These are phyloP conservation scores for Caenorhabditis doughertyi DNA, from an alignment of 2,888 invertebrate species.

Conservation along the genomic window DNA sequence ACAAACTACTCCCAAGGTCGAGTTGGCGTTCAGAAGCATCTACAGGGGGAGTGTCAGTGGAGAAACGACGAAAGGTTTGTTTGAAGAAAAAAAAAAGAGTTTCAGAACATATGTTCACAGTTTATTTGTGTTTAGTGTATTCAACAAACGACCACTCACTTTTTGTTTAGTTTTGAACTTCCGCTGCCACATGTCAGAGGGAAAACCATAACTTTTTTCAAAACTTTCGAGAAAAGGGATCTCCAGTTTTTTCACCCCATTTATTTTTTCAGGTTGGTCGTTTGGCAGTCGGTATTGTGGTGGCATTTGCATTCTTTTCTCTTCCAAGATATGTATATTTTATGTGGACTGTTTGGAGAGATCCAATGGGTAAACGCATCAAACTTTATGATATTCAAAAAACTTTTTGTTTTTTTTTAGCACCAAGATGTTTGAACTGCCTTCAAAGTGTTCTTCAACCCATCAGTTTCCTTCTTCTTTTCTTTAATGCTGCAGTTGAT, in stretches of 20 bases:
- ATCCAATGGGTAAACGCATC: slow-evolving; percentile 72
- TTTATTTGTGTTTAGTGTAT: slow-evolving; percentile 42
- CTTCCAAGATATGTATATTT: slow-evolving; percentile 90
- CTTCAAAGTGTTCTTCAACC: slow-evolving; percentile 84
- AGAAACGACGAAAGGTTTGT: slow-evolving; percentile 69
- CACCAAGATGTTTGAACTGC: slow-evolving; percentile 76
- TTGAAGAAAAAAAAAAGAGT: slow-evolving; percentile 27
- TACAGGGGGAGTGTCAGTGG: slow-evolving; percentile 68
- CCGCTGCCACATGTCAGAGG: slow-evolving; percentile 32
- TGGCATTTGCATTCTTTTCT: slow-evolving; percentile 93
- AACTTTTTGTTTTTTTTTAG: slow-evolving; percentile 62
- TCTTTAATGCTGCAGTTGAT: slow-evolving; percentile 93
- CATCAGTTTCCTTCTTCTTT: slow-evolving; percentile 91
- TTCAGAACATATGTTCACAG: slow-evolving; percentile 59
- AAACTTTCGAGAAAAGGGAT: background rate
- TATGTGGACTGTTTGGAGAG: slow-evolving; percentile 80
- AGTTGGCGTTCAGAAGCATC: slow-evolving; percentile 70
- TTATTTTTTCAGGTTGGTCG: slow-evolving; percentile 88
- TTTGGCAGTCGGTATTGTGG: slow-evolving; percentile 92
- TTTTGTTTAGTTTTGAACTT: slow-evolving; percentile 42
- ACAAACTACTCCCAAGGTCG: slow-evolving; percentile 67
- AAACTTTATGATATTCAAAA: background rate
- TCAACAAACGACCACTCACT: slow-evolving; percentile 22
- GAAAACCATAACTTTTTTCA: background rate
- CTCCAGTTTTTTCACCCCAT: too few relatives aligned